These are phyloP conservation scores for Sebastes nivosus DNA, from an alignment of 2,797 vertebrate genomes.

Conservation along the genomic window DNA sequence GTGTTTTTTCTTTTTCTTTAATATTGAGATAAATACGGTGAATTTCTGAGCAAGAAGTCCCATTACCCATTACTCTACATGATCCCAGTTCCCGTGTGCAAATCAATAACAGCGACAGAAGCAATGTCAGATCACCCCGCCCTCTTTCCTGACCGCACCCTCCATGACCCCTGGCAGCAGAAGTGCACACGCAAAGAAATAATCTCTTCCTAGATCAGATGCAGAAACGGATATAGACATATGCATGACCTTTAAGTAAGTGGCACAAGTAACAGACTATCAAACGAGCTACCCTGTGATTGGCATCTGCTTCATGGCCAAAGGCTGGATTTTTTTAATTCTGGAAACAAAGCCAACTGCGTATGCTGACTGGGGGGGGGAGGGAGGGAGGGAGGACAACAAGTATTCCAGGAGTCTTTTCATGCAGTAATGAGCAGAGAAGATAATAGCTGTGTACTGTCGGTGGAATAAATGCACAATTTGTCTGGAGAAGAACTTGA, in stretches of 20 bases:
- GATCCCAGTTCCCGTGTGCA: conserved; percentile 23
- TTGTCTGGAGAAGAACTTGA: background rate
- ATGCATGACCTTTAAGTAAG: background rate
- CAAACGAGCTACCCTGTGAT: background rate
- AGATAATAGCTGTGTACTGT: background rate
- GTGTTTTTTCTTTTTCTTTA: conserved; percentile 37
- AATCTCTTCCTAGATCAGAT: background rate
- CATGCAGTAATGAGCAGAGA: conserved; percentile 10
- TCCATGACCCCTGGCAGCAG: background rate
- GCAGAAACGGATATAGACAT: background rate
- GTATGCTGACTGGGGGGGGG: background rate
- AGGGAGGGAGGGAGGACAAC: background rate
- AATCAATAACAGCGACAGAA: conserved; percentile 50
- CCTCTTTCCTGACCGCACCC: conserved; percentile 9
- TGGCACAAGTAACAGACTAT: background rate
- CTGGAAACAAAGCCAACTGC: background rate
- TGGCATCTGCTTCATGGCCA: background rate
- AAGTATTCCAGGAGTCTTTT: background rate
- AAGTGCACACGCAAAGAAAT: background rate
- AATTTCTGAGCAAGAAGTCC: conserved; percentile 27
- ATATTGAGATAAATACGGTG: conserved; percentile 33
- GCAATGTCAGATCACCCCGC: conserved; percentile 21
- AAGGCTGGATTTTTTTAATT: background rate
- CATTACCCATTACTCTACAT: conserved; percentile 36
- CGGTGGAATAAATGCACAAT: background rate